phyloP scores from a whole-genome alignment of 1,140 invertebrate genomes.

The Chionoecetes opilio region DNA sequence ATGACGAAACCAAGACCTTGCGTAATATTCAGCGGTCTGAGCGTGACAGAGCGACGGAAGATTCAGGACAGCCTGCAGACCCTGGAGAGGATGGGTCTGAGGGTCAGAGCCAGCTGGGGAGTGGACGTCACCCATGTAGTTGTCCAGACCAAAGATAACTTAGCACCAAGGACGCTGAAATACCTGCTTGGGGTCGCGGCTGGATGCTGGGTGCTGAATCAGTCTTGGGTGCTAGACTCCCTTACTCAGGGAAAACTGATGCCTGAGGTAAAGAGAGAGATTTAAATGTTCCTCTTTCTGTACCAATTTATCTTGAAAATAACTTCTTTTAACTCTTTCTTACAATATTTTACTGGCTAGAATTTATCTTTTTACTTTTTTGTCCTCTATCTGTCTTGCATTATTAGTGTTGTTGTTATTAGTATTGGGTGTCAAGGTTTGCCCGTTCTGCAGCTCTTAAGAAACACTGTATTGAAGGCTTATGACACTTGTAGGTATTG shows the following conservation, averaged over 20 bases:
- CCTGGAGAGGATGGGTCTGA: background rate
- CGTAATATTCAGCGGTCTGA: constrained; percentile 57
- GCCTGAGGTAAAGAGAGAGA: constrained; percentile 62
- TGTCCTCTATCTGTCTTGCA: constrained; percentile 44
- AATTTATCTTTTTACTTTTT: constrained; percentile 6
- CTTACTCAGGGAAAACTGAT: constrained; percentile 40
- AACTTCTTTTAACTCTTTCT: no score
- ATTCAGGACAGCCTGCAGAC: constrained; percentile 47
- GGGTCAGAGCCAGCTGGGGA: constrained; percentile 16
- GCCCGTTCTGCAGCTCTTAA: no score
- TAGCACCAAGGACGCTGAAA: constrained; percentile 64
- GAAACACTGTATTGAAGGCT: no score
- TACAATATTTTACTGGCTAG: no score
- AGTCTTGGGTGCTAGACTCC: constrained; percentile 65
- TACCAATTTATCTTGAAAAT: no score
- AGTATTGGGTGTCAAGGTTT: no score
- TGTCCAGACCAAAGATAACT: constrained; percentile 30
- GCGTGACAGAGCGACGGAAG: constrained; percentile 12
- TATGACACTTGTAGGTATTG: no score
- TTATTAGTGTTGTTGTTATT: no score
- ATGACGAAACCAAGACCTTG: background rate
- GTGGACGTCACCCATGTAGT: constrained; percentile 57
- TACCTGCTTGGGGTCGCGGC: constrained; percentile 60
- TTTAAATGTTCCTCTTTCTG: no score
- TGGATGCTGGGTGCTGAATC: constrained; percentile 65